Base-by-base conservation (phyloP, 2,888 invertebrate genomes). In the Elegia similella region DNA sequence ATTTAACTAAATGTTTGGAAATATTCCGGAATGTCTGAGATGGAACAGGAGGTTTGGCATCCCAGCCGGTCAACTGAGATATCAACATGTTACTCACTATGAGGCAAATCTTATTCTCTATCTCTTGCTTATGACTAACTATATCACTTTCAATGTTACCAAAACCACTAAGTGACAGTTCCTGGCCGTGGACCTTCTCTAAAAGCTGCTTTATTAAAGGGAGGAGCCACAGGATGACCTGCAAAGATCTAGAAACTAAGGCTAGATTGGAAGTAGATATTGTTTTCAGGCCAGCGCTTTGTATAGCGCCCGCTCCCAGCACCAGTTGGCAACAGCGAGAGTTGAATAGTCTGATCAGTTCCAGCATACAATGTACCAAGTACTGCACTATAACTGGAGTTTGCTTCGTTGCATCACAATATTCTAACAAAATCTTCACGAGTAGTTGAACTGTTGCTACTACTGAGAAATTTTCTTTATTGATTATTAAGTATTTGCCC, bases 251-350 rank as follows among this genome's bases (percentile, higher is more conserved):
- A 12, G 96, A 96, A 0, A 97, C 96, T 64, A 98, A 86, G 8
- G 97, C 98, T 71, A 99, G 92, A 88, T 99, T 98, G 38, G 97
- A 96, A 71, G 97, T 98, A 5, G 98, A 98, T 65, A 98, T 98
- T 29, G 97, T 98, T 87, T 97, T 97, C 56, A 98, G 88, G 6
- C 99, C 99, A 42, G 98, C 98, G 63, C 98, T 95, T 75, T 97
- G 96, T 76, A 99, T 94, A 6, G 99, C 99, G 46, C 99, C 99
- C 43, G 99, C 99, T 46, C 99, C 99, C 57, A 99, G 92, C 56
- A 99, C 97, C 68, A 99, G 92, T 82, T 99, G 98, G 85, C 98
- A 98, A 70, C 96, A 96, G 59, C 96, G 93, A 6, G 97, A 97
- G 86, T 97, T 97, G 73, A 96, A 97, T 68, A 96, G 95, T 75